Evolutionary conservation across 2,797 vertebrate species (phyloP).

Genomic region (Hoplostethus atlanticus): DNA sequence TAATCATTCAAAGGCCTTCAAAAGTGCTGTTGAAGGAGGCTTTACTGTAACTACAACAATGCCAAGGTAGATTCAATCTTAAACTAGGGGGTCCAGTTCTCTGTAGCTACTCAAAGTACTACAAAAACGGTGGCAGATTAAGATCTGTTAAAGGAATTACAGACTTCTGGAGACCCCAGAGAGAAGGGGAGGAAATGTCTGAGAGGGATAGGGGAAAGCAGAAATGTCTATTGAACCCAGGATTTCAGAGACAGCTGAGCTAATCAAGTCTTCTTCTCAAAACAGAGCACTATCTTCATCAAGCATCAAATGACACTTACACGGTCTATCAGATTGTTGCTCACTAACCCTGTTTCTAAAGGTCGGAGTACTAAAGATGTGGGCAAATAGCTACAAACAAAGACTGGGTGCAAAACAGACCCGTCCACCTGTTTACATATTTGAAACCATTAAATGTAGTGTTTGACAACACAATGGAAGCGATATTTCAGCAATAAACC

Average conservation of each 20-base stretch:
- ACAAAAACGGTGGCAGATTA: conserved; percentile 46
- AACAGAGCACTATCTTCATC: conserved; percentile 3
- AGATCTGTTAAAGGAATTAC: conserved; percentile 65
- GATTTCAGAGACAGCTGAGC: background rate
- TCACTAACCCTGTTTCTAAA: background rate
- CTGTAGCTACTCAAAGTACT: background rate
- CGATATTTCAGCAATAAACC: background rate
- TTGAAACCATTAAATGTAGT: conserved; percentile 5
- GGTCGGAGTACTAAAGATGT: background rate
- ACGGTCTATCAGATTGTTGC: background rate
- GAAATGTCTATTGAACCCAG: background rate
- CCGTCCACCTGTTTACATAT: background rate
- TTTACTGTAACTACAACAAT: background rate
- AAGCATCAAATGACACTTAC: background rate
- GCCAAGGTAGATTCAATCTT: background rate
- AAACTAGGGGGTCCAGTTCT: conserved; percentile 7
- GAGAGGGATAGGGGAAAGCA: conserved; percentile 14
- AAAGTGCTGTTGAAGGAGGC: background rate
- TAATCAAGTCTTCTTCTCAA: background rate
- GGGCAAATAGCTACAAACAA: conserved; percentile 1
- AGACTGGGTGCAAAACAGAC: conserved; percentile 1
- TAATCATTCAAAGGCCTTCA: background rate
- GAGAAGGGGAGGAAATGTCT: conserved; percentile 49
- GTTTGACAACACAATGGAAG: background rate
- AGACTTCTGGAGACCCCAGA: conserved; percentile 48